A percentile compares a stretch with the other conserved stretches of the same genome.
Conservation (phyloP, 2,888 invertebrate species). For the Imbricaverruca yamaguchii region DNA sequence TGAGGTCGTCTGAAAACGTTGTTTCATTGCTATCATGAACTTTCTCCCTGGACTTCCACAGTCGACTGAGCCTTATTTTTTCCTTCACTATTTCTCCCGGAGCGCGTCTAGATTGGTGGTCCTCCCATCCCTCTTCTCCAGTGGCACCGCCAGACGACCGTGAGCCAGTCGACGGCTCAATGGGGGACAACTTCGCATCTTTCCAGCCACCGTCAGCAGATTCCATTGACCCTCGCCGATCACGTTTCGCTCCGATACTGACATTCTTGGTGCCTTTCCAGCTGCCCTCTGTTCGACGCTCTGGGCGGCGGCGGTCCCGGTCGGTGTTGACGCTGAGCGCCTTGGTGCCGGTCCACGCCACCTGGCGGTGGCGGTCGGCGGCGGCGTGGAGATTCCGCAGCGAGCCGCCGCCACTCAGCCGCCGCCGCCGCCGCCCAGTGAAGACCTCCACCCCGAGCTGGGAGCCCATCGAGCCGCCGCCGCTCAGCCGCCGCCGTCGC, state of each 20-base stretch:
- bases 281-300: not conserved
- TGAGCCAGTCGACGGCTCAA: not conserved
- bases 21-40: not conserved
- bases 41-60: not conserved
- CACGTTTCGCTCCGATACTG: not conserved
- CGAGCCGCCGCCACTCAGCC: not conserved
- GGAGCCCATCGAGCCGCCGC: not conserved
- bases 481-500: too few species aligned
- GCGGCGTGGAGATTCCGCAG: not conserved
- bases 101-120: not conserved
- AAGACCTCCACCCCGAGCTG: not conserved
- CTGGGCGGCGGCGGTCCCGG: not conserved
- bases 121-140: not conserved
- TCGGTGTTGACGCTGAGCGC: not conserved
- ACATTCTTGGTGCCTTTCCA: not conserved
- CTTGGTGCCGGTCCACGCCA: not conserved
- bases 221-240: not conserved
- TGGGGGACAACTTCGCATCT: not conserved
- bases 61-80: not conserved
- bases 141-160: not conserved
- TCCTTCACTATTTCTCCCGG: not conserved
- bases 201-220: not conserved
- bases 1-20: not conserved
- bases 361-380: not conserved
- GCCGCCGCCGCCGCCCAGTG: not conserved